Conservation (phyloP, 2,113 vertebrate species). For the Gasterosteus nipponicus region DNA sequence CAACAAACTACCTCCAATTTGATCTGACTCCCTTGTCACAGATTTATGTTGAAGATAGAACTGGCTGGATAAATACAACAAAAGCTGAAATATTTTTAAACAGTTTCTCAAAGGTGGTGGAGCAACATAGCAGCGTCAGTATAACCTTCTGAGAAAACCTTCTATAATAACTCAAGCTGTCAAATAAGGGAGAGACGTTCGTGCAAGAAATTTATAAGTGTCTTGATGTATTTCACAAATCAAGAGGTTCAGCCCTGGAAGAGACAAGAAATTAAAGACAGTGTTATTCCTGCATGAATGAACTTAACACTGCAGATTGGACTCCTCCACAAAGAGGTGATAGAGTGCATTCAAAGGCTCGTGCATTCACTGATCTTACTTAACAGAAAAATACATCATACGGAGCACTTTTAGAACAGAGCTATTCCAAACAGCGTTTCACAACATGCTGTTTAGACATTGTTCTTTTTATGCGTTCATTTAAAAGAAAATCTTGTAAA, state of each 20-base stretch:
- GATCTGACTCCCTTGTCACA: not conserved
- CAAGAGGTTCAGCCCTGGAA: not conserved
- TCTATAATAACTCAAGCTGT: not conserved
- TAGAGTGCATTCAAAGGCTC: conserved; percentile 7
- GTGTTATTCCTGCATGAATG: not conserved
- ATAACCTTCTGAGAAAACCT: not conserved
- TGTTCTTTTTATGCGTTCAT: conserved; percentile 54
- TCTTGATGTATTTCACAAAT: not conserved
- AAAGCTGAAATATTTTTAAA: not conserved
- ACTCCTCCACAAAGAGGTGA: not conserved
- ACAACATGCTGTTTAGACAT: conserved; percentile 48
- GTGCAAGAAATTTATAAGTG: not conserved
- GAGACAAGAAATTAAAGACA: not conserved
- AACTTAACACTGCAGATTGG: not conserved
- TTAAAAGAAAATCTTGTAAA: conserved; percentile 52
- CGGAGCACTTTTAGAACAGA: not conserved
- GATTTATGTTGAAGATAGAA: no score
- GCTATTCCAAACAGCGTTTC: conserved; percentile 38
- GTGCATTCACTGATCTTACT: conserved; percentile 11
- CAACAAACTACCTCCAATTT: not conserved
- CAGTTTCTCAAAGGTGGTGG: not conserved
- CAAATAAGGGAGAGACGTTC: not conserved
- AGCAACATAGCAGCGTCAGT: not conserved
- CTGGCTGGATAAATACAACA: not conserved
- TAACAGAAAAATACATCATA: conserved; percentile 14